Conservation (phyloP, 1,140 invertebrate genomes). For the Atta texana region DNA sequence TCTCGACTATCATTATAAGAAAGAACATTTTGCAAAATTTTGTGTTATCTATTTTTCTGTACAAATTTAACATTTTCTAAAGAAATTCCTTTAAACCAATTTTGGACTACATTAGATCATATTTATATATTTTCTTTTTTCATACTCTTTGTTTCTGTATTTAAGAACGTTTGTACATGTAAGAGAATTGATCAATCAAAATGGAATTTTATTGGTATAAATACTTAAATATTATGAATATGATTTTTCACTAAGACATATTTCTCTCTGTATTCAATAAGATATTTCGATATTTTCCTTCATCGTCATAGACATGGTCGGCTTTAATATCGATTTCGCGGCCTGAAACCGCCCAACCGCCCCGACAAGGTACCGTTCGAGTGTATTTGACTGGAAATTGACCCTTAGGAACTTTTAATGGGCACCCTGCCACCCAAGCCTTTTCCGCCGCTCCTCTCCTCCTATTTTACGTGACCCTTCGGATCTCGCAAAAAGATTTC, state of each 20-base stretch:
- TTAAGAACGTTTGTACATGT: neutral
- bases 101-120: neutral
- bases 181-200: neutral
- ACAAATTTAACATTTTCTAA: neutral
- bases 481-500: conserved; percentile 51
- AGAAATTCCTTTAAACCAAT: neutral
- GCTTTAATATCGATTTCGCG: conserved; percentile 79
- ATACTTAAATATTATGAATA: neutral
- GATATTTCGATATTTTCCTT: conserved; percentile 46
- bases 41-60: neutral
- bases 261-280: neutral
- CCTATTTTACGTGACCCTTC: conserved; percentile 45
- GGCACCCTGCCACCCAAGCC: conserved; percentile 54
- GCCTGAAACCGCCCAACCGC: conserved; percentile 63
- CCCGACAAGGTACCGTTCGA: conserved; percentile 74
- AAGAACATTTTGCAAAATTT: neutral
- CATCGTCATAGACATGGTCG: conserved; percentile 49
- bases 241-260: conserved; percentile 10
- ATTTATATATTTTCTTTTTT: neutral
- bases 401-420: conserved; percentile 81
- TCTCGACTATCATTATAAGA: neutral
- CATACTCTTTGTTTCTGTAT: neutral
- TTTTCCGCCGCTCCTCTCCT: conserved; percentile 36
- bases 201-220: neutral
- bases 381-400: conserved; percentile 82